These are phyloP conservation scores for Megaleporinus macrocephalus DNA, from an alignment of 2,113 vertebrate species.

Conservation along the genomic window DNA sequence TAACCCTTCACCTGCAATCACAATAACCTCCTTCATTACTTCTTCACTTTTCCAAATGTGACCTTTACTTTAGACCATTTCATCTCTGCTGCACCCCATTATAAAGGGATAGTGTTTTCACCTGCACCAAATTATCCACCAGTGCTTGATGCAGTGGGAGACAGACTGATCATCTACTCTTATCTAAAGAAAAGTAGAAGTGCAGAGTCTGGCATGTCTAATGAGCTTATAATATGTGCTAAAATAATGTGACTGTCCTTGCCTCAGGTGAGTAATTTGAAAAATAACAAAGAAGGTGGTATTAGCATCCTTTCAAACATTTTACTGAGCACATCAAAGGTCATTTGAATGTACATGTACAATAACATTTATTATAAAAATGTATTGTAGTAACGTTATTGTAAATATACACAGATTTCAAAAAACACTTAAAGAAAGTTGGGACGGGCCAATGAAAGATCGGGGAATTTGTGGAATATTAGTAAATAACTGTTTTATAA, in stretches of 20 bases:
- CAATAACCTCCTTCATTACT: not conserved
- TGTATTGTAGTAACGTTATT: too few species aligned
- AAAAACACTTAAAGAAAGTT: too few species aligned
- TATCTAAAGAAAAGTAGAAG: constrained; percentile 13
- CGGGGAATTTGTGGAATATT: too few species aligned
- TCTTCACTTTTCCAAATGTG: constrained; percentile 4
- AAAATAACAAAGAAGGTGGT: not conserved
- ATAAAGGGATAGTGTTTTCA: constrained; percentile 22
- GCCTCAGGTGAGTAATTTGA: not conserved
- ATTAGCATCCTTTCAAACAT: constrained; percentile 9
- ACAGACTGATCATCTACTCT: not conserved
- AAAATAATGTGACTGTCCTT: not conserved
- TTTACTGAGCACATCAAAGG: constrained; percentile 16
- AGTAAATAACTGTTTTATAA: too few species aligned
- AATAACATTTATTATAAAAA: too few species aligned
- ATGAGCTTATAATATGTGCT: not conserved
- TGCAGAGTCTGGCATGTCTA: constrained; percentile 22
- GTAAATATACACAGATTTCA: too few species aligned
- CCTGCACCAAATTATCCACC: constrained; percentile 22
- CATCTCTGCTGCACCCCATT: not conserved
- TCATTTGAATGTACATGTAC: too few species aligned
- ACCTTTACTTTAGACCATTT: constrained; percentile 39
- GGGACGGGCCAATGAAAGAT: too few species aligned
- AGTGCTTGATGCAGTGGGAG: constrained; percentile 12
- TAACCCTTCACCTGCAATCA: not conserved